Evolutionary conservation across 2,797 vertebrate genomes (phyloP).

Genomic region (Oreochromis grahami): DNA sequence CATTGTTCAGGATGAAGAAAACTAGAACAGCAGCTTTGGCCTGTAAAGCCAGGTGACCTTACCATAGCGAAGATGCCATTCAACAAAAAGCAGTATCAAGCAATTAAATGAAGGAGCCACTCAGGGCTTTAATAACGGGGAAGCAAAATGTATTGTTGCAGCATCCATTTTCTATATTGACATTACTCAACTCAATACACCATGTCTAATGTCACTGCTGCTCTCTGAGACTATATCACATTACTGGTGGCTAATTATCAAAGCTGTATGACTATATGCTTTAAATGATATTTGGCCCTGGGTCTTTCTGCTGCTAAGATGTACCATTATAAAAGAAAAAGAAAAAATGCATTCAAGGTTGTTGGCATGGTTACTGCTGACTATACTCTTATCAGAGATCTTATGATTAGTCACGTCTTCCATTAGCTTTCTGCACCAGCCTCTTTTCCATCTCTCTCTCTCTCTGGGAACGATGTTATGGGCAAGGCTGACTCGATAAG

Average conservation of each 20-base stretch:
- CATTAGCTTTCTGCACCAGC: slow-evolving; percentile 29
- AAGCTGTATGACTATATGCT: slow-evolving; percentile 8
- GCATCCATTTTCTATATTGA: slow-evolving; percentile 19
- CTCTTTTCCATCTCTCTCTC: not conserved
- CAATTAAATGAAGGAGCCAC: not conserved
- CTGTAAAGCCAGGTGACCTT: not conserved
- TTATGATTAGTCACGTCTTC: slow-evolving; percentile 53
- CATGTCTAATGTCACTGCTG: slow-evolving; percentile 7
- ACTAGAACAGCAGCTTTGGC: not conserved
- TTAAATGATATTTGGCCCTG: slow-evolving; percentile 7
- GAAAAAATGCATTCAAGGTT: slow-evolving; percentile 19
- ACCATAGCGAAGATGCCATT: not conserved
- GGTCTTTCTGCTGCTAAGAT: slow-evolving; percentile 15
- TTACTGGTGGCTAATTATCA: slow-evolving; percentile 35
- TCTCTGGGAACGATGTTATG: slow-evolving; percentile 44
- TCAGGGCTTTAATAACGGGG: not conserved
- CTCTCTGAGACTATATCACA: slow-evolving; percentile 1
- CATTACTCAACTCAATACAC: not conserved
- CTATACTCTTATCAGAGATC: slow-evolving; percentile 39
- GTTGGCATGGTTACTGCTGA: slow-evolving; percentile 46
- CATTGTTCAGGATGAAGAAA: not conserved
- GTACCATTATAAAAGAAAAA: slow-evolving; percentile 20
- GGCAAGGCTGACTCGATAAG: slow-evolving; percentile 42
- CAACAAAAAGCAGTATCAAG: slow-evolving; percentile 4
- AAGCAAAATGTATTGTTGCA: not conserved